A percentile compares a stretch with the other conserved stretches of the same genome.
Conservation (phyloP, 2,888 invertebrate genomes). For the Alloscopus bannaensis region DNA sequence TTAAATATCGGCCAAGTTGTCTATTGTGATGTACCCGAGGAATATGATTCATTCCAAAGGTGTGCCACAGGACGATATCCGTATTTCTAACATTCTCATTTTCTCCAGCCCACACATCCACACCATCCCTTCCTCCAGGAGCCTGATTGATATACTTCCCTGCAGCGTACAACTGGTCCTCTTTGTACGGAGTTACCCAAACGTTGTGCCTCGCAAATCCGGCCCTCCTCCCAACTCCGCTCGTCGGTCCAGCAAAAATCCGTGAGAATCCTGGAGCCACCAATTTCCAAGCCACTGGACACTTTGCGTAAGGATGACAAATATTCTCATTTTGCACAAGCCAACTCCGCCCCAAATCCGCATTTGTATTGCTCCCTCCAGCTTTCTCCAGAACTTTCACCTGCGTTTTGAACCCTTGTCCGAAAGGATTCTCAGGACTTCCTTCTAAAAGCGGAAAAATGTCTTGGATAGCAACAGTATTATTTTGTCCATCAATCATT, state of each 20-base stretch:
- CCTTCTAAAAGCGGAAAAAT: conserved; percentile 51
- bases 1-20: conserved; percentile 64
- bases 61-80: conserved; percentile 71
- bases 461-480: conserved; percentile 62
- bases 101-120: conserved; percentile 55
- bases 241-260: conserved; percentile 50
- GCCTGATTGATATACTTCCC: conserved; percentile 61
- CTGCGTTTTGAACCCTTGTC: conserved; percentile 66
- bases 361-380: conserved; percentile 42
- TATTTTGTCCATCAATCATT: conserved; percentile 67
- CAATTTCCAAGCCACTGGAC: conserved; percentile 71
- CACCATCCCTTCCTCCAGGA: conserved; percentile 59
- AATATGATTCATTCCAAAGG: conserved; percentile 69
- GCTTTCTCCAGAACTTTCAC: conserved; percentile 54
- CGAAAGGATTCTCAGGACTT: conserved; percentile 62
- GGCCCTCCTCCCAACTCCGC: conserved; percentile 65
- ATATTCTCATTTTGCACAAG: conserved; percentile 61
- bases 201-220: conserved; percentile 66
- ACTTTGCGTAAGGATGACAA: conserved; percentile 63
- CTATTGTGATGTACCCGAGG: no score
- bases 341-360: conserved; percentile 62
- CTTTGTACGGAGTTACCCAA: conserved; percentile 67
- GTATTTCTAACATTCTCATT: conserved; percentile 60
- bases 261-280: conserved; percentile 63
- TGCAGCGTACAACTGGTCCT: conserved; percentile 66